Percentiles rank a stretch among this genome's conserved stretches.
phyloP scores from a whole-genome alignment of 2,888 invertebrate species.

The Heteromyza rotundicornis region DNA sequence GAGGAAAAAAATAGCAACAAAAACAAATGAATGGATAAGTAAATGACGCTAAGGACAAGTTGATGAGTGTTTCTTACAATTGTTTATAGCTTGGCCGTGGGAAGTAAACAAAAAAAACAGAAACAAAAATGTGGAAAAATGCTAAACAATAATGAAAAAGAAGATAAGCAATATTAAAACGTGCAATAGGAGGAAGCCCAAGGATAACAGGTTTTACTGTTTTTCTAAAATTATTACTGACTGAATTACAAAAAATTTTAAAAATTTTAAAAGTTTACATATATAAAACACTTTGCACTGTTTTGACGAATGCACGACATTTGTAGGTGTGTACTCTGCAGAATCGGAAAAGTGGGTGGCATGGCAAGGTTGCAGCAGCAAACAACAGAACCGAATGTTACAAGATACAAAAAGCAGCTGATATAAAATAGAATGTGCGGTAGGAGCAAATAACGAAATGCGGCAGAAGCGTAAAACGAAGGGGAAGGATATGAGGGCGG shows the following conservation, averaged over 20 bases:
- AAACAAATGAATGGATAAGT: too few species aligned
- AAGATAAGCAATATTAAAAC: not conserved
- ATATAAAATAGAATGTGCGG: not conserved
- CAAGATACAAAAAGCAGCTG: not conserved
- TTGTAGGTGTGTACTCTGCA: conserved; percentile 26
- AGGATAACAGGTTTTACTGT: conserved; percentile 18
- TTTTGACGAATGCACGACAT: conserved; percentile 24
- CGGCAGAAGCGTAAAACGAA: too few species aligned
- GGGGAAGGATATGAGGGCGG: not conserved
- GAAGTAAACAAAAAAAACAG: not conserved
- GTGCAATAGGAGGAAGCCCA: conserved; percentile 23
- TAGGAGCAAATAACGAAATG: too few species aligned
- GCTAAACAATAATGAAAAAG: not conserved
- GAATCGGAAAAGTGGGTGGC: not conserved
- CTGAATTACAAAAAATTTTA: conserved; percentile 1
- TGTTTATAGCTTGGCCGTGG: not conserved
- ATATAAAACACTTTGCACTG: conserved; percentile 9
- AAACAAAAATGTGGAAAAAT: too few species aligned
- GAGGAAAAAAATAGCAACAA: too few species aligned
- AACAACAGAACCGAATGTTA: not conserved
- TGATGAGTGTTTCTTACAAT: not conserved
- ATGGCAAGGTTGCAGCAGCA: not conserved
- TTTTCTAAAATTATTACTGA: conserved; percentile 3
- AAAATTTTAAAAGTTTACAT: conserved; percentile 1
- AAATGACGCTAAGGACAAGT: conserved; percentile 28